Conservation (phyloP, 2,113 vertebrate genomes). For the Pygoscelis antarcticus region DNA sequence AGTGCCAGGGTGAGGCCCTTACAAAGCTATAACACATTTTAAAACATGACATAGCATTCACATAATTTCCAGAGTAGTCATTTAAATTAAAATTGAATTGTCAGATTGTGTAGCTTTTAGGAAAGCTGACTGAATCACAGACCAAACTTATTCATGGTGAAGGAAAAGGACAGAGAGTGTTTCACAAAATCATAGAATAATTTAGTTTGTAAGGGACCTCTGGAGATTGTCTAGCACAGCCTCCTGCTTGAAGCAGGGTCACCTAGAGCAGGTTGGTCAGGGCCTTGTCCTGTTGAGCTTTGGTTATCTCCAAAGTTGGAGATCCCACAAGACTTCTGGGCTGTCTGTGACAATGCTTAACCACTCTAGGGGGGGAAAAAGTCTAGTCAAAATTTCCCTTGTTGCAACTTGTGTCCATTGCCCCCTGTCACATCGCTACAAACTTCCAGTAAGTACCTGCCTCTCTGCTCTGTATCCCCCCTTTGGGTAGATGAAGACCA, state of each 20-base stretch:
- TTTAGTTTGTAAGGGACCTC: background rate
- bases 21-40: background rate
- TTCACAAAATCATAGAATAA: background rate
- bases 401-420: background rate
- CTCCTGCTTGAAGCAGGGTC: background rate
- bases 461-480: background rate
- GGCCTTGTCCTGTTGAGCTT: background rate
- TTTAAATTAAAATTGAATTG: background rate
- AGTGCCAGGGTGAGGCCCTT: background rate
- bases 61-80: background rate
- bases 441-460: background rate
- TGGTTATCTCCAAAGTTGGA: background rate
- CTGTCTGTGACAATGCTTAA: background rate
- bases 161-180: background rate
- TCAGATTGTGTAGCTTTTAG: background rate
- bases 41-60: background rate
- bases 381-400: too few species aligned
- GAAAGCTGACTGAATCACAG: background rate
- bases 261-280: background rate
- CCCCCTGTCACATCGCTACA: background rate
- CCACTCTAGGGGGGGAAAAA: rapidly evolving
- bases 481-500: background rate
- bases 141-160: background rate
- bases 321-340: background rate
- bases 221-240: background rate